Conservation (phyloP, 2,888 invertebrate genomes). For the Vanessa cardui region DNA sequence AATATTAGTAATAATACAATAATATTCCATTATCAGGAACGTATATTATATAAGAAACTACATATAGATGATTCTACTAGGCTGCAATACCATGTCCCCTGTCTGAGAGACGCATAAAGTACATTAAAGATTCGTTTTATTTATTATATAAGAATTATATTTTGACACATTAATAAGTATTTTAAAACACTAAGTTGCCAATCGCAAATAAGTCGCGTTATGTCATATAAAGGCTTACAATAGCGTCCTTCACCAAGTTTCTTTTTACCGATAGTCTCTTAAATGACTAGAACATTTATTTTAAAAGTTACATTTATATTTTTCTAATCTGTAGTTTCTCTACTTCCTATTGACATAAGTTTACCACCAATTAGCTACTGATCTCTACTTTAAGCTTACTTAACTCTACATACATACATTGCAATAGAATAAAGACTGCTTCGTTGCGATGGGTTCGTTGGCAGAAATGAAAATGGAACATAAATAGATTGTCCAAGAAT, state of each 20-base stretch:
- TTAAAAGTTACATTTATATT: slow-evolving; percentile 69
- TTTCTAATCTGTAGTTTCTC: slow-evolving; percentile 69
- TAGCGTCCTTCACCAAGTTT: slow-evolving; percentile 83
- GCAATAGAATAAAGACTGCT: slow-evolving; percentile 64
- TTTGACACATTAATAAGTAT: slow-evolving; percentile 69
- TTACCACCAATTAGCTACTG: slow-evolving; percentile 80
- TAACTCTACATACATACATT: slow-evolving; percentile 83
- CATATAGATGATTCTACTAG: slow-evolving; percentile 76
- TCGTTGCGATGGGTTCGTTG: slow-evolving; percentile 57
- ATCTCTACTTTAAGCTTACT: slow-evolving; percentile 72
- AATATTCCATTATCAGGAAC: slow-evolving; percentile 68
- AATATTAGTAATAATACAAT: slow-evolving; percentile 73
- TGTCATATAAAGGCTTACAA: slow-evolving; percentile 77
- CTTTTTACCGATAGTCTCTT: slow-evolving; percentile 71
- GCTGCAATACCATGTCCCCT: slow-evolving; percentile 76
- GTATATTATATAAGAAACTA: slow-evolving; percentile 73
- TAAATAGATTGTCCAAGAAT: slow-evolving; percentile 52
- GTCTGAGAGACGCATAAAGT: slow-evolving; percentile 69
- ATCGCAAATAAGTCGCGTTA: slow-evolving; percentile 77
- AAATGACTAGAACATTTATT: slow-evolving; percentile 75
- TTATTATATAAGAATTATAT: slow-evolving; percentile 65
- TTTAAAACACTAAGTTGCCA: slow-evolving; percentile 78
- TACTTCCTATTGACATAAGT: slow-evolving; percentile 81
- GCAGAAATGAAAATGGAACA: slow-evolving; percentile 54
- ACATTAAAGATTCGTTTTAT: slow-evolving; percentile 70